Evolutionary conservation across 1,140 invertebrate species (phyloP).

Genomic region (Mizuhopecten yessoensis): DNA sequence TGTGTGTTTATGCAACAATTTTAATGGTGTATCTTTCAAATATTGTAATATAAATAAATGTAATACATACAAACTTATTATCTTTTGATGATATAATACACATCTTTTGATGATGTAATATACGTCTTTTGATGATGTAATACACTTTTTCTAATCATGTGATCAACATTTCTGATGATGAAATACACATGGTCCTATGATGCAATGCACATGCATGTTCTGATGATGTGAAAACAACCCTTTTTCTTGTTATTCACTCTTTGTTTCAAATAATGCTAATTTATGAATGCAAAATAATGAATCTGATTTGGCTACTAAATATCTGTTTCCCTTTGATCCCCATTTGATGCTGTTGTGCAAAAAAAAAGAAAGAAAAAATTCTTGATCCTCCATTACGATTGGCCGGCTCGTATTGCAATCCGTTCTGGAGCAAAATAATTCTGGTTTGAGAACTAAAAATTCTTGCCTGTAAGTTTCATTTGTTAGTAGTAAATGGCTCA

Average conservation of each 20-base stretch:
- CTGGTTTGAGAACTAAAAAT: no score
- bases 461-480: no score
- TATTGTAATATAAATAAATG: no score
- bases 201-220: background rate
- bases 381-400: conserved; percentile 8
- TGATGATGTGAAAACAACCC: background rate
- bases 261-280: background rate
- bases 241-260: no score
- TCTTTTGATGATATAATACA: background rate
- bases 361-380: background rate
- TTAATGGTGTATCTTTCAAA: no score
- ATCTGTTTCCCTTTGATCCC: background rate
- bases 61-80: no score
- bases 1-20: no score
- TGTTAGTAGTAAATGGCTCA: background rate
- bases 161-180: background rate
- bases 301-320: background rate
- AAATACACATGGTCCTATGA: background rate
- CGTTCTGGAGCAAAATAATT: background rate
- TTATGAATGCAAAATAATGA: background rate
- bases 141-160: background rate
- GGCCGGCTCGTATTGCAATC: conserved; percentile 10
- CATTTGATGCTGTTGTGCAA: background rate
- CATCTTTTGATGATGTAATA: background rate
- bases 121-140: background rate